Conservation (phyloP, 2,113 vertebrate genomes). For the Silurus glanis region DNA sequence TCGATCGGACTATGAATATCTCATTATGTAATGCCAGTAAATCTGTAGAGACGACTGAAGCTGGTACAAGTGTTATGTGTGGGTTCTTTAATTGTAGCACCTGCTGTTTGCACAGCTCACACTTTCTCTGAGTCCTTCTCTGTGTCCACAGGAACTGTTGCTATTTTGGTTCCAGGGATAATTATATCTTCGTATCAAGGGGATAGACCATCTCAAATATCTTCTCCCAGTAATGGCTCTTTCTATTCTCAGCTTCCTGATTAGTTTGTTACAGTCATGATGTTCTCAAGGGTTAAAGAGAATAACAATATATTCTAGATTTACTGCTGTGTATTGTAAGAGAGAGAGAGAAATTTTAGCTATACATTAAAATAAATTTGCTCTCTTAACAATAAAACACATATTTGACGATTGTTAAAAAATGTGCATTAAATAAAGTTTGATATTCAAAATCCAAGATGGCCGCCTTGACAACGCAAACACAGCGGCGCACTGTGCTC, state of each 20-base stretch:
- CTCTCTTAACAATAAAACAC: background rate
- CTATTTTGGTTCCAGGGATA: constrained; percentile 65
- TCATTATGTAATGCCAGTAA: background rate
- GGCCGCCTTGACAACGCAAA: constrained; percentile 66
- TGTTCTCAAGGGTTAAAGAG: background rate
- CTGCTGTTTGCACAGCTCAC: constrained; percentile 6
- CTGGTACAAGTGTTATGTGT: background rate
- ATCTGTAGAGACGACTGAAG: background rate
- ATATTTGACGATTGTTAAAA: background rate
- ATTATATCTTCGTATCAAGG: constrained; percentile 60
- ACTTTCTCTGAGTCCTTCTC: constrained; percentile 36
- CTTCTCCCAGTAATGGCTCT: constrained; percentile 68
- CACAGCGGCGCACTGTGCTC: background rate
- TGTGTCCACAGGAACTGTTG: constrained; percentile 56
- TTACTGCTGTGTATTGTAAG: no score
- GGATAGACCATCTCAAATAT: constrained; percentile 66
- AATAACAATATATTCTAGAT: background rate
- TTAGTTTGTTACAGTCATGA: constrained; percentile 15
- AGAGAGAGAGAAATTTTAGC: no score
- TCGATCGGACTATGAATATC: background rate
- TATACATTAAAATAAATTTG: no score
- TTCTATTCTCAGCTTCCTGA: constrained; percentile 64
- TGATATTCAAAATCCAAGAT: constrained; percentile 55
- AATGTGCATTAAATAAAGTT: constrained; percentile 46
- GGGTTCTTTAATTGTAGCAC: background rate